Evolutionary conservation across 2,113 vertebrate genomes (phyloP).

Genomic region (Rhizomys pruinosus): DNA sequence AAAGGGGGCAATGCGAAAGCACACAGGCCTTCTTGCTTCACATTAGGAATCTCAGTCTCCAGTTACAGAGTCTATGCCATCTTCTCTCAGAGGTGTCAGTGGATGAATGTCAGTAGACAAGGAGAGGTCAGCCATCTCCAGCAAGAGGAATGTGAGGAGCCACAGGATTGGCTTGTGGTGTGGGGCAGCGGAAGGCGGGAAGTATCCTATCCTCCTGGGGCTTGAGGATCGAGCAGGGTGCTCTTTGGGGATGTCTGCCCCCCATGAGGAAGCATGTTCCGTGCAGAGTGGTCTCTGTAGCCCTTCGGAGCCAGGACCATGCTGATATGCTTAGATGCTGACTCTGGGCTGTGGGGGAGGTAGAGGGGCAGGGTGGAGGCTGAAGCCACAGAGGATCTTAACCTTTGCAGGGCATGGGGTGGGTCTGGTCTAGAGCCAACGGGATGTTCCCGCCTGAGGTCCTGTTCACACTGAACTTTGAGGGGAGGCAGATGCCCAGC

Average conservation of each 20-base stretch:
- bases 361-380: not conserved
- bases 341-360: not conserved
- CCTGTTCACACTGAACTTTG: not conserved
- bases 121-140: not conserved
- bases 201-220: not conserved
- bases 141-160: not conserved
- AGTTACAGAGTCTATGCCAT: not conserved
- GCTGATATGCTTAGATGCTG: not conserved
- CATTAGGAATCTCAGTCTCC: too few species aligned
- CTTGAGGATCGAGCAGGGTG: not conserved
- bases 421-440: not conserved
- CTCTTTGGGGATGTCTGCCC: not conserved
- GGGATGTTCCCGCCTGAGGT: not conserved
- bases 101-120: not conserved
- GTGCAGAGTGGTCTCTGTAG: not conserved
- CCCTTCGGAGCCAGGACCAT: not conserved
- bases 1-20: fast-evolving
- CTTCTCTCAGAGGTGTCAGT: not conserved
- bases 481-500: slow-evolving; percentile 68
- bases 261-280: not conserved
- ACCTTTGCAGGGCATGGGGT: not conserved
- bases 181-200: not conserved
- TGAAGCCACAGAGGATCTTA: not conserved
- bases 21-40: not conserved
- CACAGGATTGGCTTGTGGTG: not conserved